A percentile compares a stretch with the other conserved stretches of the same genome.
Evolutionary conservation across 1,140 invertebrate genomes (phyloP).

Genomic region (Sminthurides bifidus): DNA sequence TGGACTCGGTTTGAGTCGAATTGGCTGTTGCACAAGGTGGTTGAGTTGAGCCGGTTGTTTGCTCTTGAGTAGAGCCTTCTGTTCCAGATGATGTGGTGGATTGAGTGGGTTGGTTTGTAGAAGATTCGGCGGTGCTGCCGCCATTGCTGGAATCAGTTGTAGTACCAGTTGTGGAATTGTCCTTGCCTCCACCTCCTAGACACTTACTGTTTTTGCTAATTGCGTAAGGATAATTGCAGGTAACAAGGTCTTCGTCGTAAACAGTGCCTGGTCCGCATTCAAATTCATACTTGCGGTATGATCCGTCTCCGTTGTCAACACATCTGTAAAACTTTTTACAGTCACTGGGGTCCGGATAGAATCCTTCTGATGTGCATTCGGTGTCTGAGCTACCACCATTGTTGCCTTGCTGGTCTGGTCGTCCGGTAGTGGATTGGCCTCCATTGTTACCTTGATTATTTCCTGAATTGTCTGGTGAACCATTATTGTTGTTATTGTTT

Average conservation of each 20-base stretch:
- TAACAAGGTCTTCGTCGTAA: constrained; percentile 22
- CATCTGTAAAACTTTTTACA: constrained; percentile 23
- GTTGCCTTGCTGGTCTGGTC: neutral
- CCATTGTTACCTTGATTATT: neutral
- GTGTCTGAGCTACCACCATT: neutral
- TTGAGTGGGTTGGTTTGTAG: neutral
- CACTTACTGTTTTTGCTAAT: constrained; percentile 18
- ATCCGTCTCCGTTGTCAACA: constrained; percentile 11
- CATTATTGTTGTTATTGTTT: neutral
- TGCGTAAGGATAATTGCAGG: constrained; percentile 22
- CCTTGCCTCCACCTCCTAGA: constrained; percentile 12
- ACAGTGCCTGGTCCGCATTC: constrained; percentile 22
- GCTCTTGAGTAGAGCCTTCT: no score
- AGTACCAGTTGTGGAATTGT: constrained; percentile 13
- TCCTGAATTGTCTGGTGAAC: neutral
- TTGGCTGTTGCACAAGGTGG: neutral
- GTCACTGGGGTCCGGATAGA: constrained; percentile 7
- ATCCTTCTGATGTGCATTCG: constrained; percentile 12
- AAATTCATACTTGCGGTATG: constrained; percentile 22
- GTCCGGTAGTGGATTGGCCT: neutral
- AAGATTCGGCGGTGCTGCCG: neutral
- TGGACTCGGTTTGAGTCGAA: neutral
- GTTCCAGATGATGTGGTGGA: neutral
- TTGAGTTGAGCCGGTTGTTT: neutral
- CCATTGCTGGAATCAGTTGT: constrained; percentile 19